Conservation (phyloP, 2,113 vertebrate species). For the Echinops telfairi region DNA sequence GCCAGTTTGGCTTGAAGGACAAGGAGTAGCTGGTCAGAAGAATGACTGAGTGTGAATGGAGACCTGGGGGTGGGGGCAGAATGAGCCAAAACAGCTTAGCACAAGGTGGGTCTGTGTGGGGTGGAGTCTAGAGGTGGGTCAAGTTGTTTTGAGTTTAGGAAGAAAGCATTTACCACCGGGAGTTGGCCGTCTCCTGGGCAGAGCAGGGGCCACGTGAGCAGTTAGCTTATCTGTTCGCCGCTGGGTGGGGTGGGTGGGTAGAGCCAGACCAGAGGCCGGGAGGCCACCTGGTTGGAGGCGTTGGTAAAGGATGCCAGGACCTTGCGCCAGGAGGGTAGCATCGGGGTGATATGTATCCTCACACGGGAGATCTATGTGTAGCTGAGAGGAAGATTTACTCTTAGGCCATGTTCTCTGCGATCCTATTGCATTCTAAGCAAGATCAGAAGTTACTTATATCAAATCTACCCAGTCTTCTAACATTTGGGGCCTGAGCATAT, state of each 20-base stretch:
- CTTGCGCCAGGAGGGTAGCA: background rate
- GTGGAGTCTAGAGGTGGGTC: background rate
- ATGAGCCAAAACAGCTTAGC: background rate
- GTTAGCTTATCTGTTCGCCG: background rate
- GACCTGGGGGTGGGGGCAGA: background rate
- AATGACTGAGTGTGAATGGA: background rate
- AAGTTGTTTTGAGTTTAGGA: background rate
- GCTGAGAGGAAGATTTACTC: background rate
- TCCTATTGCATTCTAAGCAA: background rate
- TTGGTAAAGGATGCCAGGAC: background rate
- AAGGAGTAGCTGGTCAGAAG: background rate
- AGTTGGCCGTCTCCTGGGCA: background rate
- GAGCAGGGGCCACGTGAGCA: too few relatives aligned
- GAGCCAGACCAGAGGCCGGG: background rate
- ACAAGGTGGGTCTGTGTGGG: background rate
- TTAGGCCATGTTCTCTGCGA: background rate
- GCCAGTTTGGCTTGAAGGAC: background rate
- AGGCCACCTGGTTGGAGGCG: background rate
- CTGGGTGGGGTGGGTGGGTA: background rate
- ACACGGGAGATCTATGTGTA: background rate
- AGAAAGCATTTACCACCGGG: background rate
- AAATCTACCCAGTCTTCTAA: background rate
- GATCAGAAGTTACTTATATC: background rate
- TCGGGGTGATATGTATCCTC: background rate
- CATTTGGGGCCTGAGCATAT: slow-evolving; percentile 10